phyloP scores from a whole-genome alignment of 2,113 vertebrate species.

The Rhinichthys klamathensis region DNA sequence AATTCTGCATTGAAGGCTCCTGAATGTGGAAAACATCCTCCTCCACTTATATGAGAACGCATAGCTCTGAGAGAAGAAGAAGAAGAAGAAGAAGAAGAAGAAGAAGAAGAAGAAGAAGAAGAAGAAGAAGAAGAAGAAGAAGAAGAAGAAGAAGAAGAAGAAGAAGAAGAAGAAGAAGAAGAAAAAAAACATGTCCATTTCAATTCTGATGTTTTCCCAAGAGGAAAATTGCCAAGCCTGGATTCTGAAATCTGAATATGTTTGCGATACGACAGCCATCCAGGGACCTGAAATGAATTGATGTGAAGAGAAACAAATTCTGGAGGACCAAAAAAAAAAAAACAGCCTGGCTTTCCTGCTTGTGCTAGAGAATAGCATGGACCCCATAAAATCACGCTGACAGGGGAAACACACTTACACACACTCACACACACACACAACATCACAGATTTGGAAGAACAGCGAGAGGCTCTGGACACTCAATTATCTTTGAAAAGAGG shows the following conservation, averaged over 20 bases:
- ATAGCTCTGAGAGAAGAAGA: not conserved
- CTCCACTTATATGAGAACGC: not conserved
- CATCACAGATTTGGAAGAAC: not conserved
- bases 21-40: not conserved
- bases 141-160: not conserved
- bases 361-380: not conserved
- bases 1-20: not conserved
- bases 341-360: too few species aligned
- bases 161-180: not conserved
- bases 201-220: not conserved
- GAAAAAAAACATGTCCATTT: not conserved
- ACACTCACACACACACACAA: not conserved
- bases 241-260: constrained; percentile 33
- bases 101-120: not conserved
- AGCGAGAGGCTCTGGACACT: constrained; percentile 29
- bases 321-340: not conserved
- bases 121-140: not conserved
- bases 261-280: constrained; percentile 43
- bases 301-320: constrained; percentile 50
- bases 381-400: constrained; percentile 3
- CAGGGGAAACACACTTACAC: not conserved
- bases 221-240: constrained; percentile 37
- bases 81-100: not conserved
- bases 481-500: constrained; percentile 44
- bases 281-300: constrained; percentile 29